phyloP scores from a whole-genome alignment of 1,140 invertebrate species.

The Artemia franciscana region DNA sequence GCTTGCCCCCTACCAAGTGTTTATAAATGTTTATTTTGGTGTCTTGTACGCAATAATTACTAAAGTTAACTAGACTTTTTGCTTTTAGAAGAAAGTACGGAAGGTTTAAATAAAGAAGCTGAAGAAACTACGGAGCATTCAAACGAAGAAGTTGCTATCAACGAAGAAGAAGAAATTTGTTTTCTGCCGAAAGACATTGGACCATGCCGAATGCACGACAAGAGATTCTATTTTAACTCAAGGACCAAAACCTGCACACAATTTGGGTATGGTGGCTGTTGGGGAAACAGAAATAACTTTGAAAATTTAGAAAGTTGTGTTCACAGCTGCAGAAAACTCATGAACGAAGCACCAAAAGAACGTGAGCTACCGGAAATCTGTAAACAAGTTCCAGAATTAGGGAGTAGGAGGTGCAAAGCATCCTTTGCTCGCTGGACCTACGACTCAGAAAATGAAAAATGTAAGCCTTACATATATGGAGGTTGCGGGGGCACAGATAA shows the following conservation, averaged over 20 bases:
- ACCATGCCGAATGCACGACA: not conserved
- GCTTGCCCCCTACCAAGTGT: too few relatives aligned
- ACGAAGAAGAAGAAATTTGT: not conserved
- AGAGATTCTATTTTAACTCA: slow-evolving; percentile 47
- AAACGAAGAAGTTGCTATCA: too few relatives aligned
- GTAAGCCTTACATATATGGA: slow-evolving; percentile 11
- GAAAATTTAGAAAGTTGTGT: slow-evolving; percentile 53
- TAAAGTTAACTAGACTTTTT: too few relatives aligned
- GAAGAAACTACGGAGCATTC: too few relatives aligned
- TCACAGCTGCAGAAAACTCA: slow-evolving; percentile 20
- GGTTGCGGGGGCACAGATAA: slow-evolving; percentile 13
- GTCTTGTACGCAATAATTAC: too few relatives aligned
- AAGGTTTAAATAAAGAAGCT: too few relatives aligned
- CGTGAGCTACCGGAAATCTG: too few relatives aligned
- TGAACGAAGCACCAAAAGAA: too few relatives aligned
- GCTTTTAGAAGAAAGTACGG: too few relatives aligned
- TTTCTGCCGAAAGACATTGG: not conserved
- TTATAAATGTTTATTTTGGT: too few relatives aligned
- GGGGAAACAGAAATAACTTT: slow-evolving; percentile 72
- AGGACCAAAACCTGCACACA: slow-evolving; percentile 44
- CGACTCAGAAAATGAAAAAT: slow-evolving; percentile 9
- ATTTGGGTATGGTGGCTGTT: slow-evolving; percentile 40
- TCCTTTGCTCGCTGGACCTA: slow-evolving; percentile 16
- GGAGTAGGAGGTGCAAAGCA: slow-evolving; percentile 14
- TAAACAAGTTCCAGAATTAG: too few relatives aligned